Percentiles rank a stretch among this genome's conserved stretches.
Conservation (phyloP, 2,888 invertebrate species). For the Caenorhabditis sp. region DNA sequence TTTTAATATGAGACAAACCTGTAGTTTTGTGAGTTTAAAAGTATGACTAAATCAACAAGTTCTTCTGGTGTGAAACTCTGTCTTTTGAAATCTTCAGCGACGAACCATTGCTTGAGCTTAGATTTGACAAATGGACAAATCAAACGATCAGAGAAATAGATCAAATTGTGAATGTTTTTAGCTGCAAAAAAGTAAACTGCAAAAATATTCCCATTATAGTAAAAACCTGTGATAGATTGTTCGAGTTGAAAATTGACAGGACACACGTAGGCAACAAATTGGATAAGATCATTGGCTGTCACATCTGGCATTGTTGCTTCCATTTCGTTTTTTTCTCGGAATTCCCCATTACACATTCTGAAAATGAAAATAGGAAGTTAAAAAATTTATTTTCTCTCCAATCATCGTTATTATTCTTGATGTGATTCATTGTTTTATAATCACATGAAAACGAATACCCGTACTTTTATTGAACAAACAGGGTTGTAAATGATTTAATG, state of each 20-base stretch:
- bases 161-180: slow-evolving; percentile 16
- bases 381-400: too few relatives aligned
- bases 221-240: background rate
- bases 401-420: too few relatives aligned
- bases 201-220: too few relatives aligned
- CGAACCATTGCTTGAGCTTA: slow-evolving; percentile 27
- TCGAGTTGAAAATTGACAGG: background rate
- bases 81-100: background rate
- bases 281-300: background rate
- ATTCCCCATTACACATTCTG: slow-evolving; percentile 25
- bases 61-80: background rate
- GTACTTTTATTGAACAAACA: background rate
- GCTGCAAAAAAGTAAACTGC: slow-evolving; percentile 24
- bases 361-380: too few relatives aligned
- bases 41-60: background rate
- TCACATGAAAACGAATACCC: background rate
- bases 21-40: background rate
- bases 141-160: slow-evolving; percentile 35
- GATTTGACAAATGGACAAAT: slow-evolving; percentile 27
- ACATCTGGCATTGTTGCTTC: slow-evolving; percentile 11
- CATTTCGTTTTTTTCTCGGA: slow-evolving; percentile 13
- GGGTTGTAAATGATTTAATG: background rate
- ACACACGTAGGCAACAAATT: background rate
- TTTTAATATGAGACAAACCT: too few relatives aligned
- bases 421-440: background rate